These are phyloP conservation scores for Neoniphon sammara DNA, from an alignment of 2,797 vertebrate genomes.

Conservation along the genomic window DNA sequence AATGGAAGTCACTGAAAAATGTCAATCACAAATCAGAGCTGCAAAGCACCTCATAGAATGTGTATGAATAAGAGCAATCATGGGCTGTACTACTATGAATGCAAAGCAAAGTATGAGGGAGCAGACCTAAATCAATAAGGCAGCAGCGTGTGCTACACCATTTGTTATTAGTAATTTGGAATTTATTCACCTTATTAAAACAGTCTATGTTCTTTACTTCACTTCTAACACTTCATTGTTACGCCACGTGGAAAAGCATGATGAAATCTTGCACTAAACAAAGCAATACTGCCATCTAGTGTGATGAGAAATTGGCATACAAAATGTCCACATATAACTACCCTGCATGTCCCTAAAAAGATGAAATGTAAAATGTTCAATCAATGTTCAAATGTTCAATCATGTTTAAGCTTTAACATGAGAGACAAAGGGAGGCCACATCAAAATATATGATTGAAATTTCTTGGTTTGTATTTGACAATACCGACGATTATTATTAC, in stretches of 20 bases:
- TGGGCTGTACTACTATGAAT: not conserved
- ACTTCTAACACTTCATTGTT: constrained; percentile 5
- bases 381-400: no score
- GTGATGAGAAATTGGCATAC: constrained; percentile 22
- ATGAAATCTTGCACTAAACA: constrained; percentile 29
- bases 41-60: not conserved
- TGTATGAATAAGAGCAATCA: constrained; percentile 1
- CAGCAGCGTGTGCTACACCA: not conserved
- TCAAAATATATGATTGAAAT: not conserved
- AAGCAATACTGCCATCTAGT: constrained; percentile 77
- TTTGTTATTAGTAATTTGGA: constrained; percentile 9
- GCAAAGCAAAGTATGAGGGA: not conserved
- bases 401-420: not conserved
- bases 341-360: not conserved
- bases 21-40: constrained; percentile 6
- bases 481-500: no score
- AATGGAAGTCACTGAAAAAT: not conserved
- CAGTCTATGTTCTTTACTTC: constrained; percentile 19
- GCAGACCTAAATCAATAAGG: constrained; percentile 9
- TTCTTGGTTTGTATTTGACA: not conserved
- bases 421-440: not conserved
- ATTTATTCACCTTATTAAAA: constrained; percentile 20
- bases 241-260: not conserved
- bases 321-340: not conserved
- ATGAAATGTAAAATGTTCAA: not conserved